Evolutionary conservation across 2,113 vertebrate species (phyloP), one percentile per base, ranked within the genome.

Genomic region (Gambusia affinis): DNA sequence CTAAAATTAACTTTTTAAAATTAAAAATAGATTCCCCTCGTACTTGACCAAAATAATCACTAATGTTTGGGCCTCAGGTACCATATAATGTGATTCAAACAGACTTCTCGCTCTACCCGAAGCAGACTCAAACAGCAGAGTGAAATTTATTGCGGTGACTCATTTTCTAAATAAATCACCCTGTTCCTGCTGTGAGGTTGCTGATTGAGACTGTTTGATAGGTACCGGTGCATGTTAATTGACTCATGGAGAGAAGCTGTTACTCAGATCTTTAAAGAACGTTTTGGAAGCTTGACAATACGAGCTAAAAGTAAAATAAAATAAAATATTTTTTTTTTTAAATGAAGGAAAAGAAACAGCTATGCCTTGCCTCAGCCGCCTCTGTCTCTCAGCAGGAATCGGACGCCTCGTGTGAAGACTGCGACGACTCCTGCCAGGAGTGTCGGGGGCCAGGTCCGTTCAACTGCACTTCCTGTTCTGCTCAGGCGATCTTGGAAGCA

Each of bases 401-500:
- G 7, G 61, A 65, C 27, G 81, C 83, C 67, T 39, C 62, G 1
- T 99, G 98, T 88, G 93, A 95, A 66, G 91, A 82, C 75, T 99
- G 98, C 6, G 93, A 98, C 8, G 72, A 82, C 12, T 96, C 95
- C 4, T 99, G 98, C 54, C 29, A 87, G 4, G 95, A 96, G 79
- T 99, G 98, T 85, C 94, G 94, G 67, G 97, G 97, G 3, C 93
- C 95, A 0, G 95, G 97, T 0, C 79, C 87, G 1, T 62, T 89
- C 67, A 97, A 97, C 92, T 99, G 98, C 87, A 98, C 96, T 0
- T 5, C 72, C 37, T 99, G 97, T 37, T 94, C 94, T 0, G 87
- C 92, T 47, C 66, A 84, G 70, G 93, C 92, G 73, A 85, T 96
- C 61, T 88, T 98, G 12, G 92, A 95, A 78, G 89, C 95, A 0